phyloP scores from a whole-genome alignment of 2,888 invertebrate species.

The Eupithecia centaureata region DNA sequence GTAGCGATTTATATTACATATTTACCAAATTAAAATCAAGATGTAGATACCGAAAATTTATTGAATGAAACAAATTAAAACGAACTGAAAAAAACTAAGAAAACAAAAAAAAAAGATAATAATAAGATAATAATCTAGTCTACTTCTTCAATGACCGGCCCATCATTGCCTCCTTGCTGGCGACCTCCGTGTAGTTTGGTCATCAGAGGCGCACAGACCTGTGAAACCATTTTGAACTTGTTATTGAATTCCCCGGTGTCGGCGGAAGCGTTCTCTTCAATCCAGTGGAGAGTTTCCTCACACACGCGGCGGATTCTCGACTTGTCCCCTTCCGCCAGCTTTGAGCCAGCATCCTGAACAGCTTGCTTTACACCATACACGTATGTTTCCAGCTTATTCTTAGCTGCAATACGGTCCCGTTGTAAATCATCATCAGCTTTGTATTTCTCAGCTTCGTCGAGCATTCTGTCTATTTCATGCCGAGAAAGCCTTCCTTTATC shows the following conservation, averaged over 20 bases:
- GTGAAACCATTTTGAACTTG: constrained; percentile 66
- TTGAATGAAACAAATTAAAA: constrained; percentile 24
- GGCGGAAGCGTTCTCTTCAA: constrained; percentile 87
- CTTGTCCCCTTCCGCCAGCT: constrained; percentile 85
- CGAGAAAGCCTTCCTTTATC: constrained; percentile 92
- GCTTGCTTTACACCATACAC: constrained; percentile 88
- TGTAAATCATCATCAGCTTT: constrained; percentile 88
- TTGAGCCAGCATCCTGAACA: constrained; percentile 83
- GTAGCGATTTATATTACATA: too few species aligned
- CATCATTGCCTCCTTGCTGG: constrained; percentile 51
- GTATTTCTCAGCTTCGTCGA: constrained; percentile 89
- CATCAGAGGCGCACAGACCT: constrained; percentile 83
- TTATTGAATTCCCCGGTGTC: constrained; percentile 87
- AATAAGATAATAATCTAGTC: constrained; percentile 62
- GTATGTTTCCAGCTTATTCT: constrained; percentile 89
- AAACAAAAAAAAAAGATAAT: constrained; percentile 27
- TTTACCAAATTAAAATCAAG: neutral
- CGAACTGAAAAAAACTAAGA: constrained; percentile 12
- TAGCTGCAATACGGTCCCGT: constrained; percentile 85
- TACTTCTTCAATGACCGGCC: constrained; percentile 84
- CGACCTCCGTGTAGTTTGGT: constrained; percentile 67
- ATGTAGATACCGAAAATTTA: constrained; percentile 9
- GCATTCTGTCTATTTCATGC: constrained; percentile 93
- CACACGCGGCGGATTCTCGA: constrained; percentile 76
- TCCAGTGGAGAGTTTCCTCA: constrained; percentile 85